Evolutionary conservation across 2,113 vertebrate species (phyloP).

Genomic region (Phocoena phocoena): DNA sequence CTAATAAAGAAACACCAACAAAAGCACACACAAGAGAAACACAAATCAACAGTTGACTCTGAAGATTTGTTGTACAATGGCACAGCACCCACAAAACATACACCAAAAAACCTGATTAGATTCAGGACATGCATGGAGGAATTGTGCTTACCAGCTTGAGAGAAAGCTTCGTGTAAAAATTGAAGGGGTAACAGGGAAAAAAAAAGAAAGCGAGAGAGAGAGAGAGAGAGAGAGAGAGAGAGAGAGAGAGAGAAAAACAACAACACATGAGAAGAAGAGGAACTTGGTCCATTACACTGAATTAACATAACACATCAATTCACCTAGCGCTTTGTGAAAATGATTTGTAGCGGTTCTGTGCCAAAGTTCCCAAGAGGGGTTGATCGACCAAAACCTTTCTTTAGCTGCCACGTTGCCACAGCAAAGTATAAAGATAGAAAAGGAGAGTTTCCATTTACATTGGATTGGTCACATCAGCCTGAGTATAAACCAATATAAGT

Average conservation of each 20-base stretch:
- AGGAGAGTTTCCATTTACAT: not conserved
- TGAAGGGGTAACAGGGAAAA: slow-evolving; percentile 81
- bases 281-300: slow-evolving; percentile 3
- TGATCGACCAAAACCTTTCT: not conserved
- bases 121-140: slow-evolving; percentile 85
- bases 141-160: slow-evolving; percentile 99
- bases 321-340: slow-evolving; percentile 69
- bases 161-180: slow-evolving; percentile 95
- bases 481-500: rapidly evolving
- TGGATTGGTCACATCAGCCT: not conserved
- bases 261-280: slow-evolving; percentile 83
- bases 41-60: slow-evolving; percentile 79
- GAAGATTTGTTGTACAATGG: slow-evolving; percentile 30
- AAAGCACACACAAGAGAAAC: slow-evolving; percentile 73
- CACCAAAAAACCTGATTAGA: slow-evolving; percentile 58
- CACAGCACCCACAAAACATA: slow-evolving; percentile 71
- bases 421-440: not conserved
- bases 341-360: slow-evolving; percentile 79
- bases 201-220: not conserved
- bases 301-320: slow-evolving; percentile 46
- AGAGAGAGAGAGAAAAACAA: slow-evolving; percentile 74
- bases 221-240: not conserved
- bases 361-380: slow-evolving; percentile 85
- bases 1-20: slow-evolving; percentile 82
- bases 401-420: slow-evolving; percentile 8